Conservation (phyloP, 2,797 vertebrate species). For the Martes flavigula region DNA sequence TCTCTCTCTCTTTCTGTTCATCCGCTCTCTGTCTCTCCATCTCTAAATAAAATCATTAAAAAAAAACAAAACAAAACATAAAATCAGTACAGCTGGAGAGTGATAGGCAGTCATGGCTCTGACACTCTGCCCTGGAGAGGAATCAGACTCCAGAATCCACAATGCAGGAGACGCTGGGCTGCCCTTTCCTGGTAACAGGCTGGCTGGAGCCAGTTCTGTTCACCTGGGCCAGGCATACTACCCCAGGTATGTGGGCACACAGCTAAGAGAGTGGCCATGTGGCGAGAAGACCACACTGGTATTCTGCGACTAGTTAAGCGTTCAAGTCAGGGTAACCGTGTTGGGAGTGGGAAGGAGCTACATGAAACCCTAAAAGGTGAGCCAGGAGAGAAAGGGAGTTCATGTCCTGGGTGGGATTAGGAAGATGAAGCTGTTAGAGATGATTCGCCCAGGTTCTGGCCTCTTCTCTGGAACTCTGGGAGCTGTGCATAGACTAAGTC, state of each 20-base stretch:
- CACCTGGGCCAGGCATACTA: background rate
- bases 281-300: background rate
- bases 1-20: background rate
- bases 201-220: background rate
- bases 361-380: background rate
- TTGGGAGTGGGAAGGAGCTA: background rate
- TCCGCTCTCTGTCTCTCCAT: background rate
- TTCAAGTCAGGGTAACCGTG: background rate
- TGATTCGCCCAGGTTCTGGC: background rate
- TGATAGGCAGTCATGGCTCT: background rate
- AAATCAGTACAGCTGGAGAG: background rate
- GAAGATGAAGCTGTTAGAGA: background rate
- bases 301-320: background rate
- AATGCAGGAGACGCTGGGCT: background rate
- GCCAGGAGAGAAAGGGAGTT: background rate
- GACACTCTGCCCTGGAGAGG: background rate
- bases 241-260: background rate
- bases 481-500: background rate
- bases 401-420: background rate
- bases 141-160: background rate
- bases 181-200: background rate
- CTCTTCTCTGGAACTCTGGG: background rate
- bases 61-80: background rate
- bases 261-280: background rate
- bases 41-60: background rate